Evolutionary conservation across 1,140 invertebrate genomes (phyloP).

Genomic region (Meteorus sp.): DNA sequence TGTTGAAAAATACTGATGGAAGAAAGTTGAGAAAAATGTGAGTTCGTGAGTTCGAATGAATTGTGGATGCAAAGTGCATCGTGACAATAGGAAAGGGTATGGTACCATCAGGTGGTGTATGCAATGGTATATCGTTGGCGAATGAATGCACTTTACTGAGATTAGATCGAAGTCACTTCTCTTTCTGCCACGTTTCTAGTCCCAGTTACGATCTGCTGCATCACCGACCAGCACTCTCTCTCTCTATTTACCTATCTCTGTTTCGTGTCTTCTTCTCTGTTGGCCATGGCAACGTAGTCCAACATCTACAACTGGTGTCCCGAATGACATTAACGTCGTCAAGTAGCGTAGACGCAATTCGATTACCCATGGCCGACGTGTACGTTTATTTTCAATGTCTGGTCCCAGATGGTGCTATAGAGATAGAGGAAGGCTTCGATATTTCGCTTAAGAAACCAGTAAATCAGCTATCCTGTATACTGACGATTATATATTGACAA

Average conservation of each 20-base stretch:
- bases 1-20: too few relatives aligned
- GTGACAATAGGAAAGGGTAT: too few relatives aligned
- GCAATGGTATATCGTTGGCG: conserved; percentile 14
- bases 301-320: conserved; percentile 20
- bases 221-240: neutral
- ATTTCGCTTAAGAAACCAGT: too few relatives aligned
- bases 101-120: too few relatives aligned
- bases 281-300: conserved; percentile 1
- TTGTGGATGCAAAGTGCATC: too few relatives aligned
- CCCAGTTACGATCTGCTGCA: neutral
- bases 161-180: conserved; percentile 33
- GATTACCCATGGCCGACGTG: conserved; percentile 31
- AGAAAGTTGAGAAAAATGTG: too few relatives aligned
- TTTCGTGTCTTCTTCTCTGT: too few relatives aligned
- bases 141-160: conserved; percentile 39
- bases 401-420: conserved; percentile 1
- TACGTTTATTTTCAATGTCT: conserved; percentile 27
- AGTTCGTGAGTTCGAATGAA: too few relatives aligned
- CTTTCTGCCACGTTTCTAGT: neutral
- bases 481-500: conserved; percentile 2
- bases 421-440: too few relatives aligned
- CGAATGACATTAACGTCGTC: conserved; percentile 24
- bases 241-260: too few relatives aligned
- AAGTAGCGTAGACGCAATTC: conserved; percentile 29
- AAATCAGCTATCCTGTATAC: conserved; percentile 15